Percentiles rank a stretch among this genome's conserved stretches.
These are phyloP conservation scores for Acyrthosiphon pisum DNA, from an alignment of 1,140 invertebrate species.

Conservation along the genomic window DNA sequence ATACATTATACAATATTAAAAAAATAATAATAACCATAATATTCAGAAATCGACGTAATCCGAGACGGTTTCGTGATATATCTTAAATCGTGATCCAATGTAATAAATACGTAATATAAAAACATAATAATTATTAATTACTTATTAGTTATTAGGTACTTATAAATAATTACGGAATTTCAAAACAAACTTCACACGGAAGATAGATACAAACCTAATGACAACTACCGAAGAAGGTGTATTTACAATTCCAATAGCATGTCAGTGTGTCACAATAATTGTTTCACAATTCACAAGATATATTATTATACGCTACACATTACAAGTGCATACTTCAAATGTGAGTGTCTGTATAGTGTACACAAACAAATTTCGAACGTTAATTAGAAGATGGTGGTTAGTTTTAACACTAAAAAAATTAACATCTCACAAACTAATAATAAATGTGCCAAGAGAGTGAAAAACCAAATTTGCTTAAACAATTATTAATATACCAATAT, in stretches of 20 bases:
- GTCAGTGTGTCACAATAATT: neutral
- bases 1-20: neutral
- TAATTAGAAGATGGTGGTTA: neutral
- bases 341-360: neutral
- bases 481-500: neutral
- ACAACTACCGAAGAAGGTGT: neutral
- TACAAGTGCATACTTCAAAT: neutral
- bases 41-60: neutral
- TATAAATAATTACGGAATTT: neutral
- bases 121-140: neutral
- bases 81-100: neutral
- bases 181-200: neutral
- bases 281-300: neutral
- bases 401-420: neutral
- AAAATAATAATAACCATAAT: neutral
- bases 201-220: neutral
- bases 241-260: neutral
- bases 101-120: neutral
- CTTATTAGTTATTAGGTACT: neutral
- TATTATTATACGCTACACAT: neutral
- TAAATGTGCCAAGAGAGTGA: neutral
- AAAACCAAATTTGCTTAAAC: neutral
- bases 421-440: neutral
- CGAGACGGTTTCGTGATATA: neutral
- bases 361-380: neutral